Evolutionary conservation across 2,888 invertebrate species (phyloP).

Genomic region (Sussaba pulchella): DNA sequence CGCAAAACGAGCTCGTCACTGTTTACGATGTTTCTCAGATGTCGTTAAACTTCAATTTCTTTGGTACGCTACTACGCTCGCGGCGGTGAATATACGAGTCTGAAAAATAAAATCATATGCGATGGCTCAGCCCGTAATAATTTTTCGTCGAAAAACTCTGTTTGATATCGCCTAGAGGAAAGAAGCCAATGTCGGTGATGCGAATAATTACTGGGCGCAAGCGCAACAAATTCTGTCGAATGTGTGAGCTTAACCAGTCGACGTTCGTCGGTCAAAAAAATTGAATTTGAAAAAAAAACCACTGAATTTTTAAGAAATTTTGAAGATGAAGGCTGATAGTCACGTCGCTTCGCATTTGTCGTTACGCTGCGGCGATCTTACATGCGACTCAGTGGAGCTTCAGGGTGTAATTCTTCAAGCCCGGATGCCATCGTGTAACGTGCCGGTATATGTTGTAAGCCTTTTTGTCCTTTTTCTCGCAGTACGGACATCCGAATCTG

Average conservation of each 20-base stretch:
- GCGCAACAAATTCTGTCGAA: constrained; percentile 4
- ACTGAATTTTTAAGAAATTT: not conserved
- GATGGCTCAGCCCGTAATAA: constrained; percentile 20
- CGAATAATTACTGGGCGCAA: not conserved
- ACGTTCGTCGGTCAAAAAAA: not conserved
- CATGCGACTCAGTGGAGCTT: constrained; percentile 69
- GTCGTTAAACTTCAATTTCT: constrained; percentile 6
- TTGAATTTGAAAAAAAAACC: too few species aligned
- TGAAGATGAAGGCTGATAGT: not conserved
- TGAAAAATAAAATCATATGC: constrained; percentile 46
- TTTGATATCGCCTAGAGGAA: not conserved
- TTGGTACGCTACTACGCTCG: constrained; percentile 14
- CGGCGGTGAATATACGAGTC: constrained; percentile 4
- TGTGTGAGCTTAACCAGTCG: not conserved
- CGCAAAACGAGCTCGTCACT: constrained; percentile 63
- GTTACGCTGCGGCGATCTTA: constrained; percentile 41
- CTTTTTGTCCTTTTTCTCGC: constrained; percentile 77
- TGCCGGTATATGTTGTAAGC: constrained; percentile 77
- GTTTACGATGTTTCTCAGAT: not conserved
- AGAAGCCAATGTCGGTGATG: not conserved
- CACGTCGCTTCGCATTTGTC: constrained; percentile 35
- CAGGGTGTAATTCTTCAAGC: constrained; percentile 69
- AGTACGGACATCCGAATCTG: constrained; percentile 77
- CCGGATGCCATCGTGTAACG: constrained; percentile 75
- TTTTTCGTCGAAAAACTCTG: constrained; percentile 1